phyloP scores from a whole-genome alignment of 2,797 vertebrate genomes.

The Myripristis jacobus region DNA sequence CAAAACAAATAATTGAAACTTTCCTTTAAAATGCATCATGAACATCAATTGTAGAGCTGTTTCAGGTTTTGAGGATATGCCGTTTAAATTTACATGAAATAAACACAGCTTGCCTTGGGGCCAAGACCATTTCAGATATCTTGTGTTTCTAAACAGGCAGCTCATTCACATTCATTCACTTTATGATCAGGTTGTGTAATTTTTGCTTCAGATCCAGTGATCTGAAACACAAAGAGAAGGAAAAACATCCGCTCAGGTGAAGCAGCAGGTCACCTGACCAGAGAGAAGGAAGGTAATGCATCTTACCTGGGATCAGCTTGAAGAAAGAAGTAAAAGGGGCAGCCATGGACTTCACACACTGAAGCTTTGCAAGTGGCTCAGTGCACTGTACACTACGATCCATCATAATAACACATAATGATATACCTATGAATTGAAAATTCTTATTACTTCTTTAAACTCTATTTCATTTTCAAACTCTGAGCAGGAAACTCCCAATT shows the following conservation, averaged over 20 bases:
- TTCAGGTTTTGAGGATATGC: slow-evolving; percentile 22
- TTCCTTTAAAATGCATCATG: slow-evolving; percentile 19
- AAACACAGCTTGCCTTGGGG: neutral
- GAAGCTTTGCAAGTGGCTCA: too few relatives aligned
- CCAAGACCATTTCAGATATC: slow-evolving; percentile 13
- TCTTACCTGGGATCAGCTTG: slow-evolving; percentile 64
- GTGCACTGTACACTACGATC: neutral
- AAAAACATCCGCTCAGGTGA: slow-evolving; percentile 15
- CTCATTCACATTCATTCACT: slow-evolving; percentile 20
- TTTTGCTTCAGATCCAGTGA: neutral
- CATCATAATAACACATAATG: neutral
- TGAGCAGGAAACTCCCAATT: slow-evolving; percentile 37
- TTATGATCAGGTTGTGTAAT: slow-evolving; percentile 16
- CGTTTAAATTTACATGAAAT: slow-evolving; percentile 15
- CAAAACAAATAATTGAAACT: slow-evolving; percentile 31
- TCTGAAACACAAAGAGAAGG: slow-evolving; percentile 28
- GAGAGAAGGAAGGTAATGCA: neutral
- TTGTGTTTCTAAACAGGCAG: slow-evolving; percentile 25
- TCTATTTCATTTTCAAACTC: neutral
- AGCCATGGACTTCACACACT: too few relatives aligned
- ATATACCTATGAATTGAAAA: neutral
- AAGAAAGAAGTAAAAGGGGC: too few relatives aligned
- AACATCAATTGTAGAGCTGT: slow-evolving; percentile 7
- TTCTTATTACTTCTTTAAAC: neutral
- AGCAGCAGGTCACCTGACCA: slow-evolving; percentile 45